These are phyloP conservation scores for Diplodus sargus DNA, from an alignment of 2,797 vertebrate species.

Conservation along the genomic window DNA sequence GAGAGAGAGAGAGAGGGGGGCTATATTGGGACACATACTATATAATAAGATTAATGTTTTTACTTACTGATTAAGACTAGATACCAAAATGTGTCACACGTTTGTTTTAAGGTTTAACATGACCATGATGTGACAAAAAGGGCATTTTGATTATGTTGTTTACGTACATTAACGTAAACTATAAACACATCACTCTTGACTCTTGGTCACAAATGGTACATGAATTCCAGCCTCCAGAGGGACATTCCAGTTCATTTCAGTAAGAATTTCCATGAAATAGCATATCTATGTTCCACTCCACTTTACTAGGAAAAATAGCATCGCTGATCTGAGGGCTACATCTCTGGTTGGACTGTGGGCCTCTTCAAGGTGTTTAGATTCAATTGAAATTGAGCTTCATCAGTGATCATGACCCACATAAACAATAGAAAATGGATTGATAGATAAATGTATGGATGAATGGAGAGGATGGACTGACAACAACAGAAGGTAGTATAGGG, in stretches of 20 bases:
- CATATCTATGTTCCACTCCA: neutral
- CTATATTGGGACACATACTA: no score
- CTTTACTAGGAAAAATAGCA: neutral
- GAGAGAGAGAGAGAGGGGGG: no score
- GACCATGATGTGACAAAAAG: no score
- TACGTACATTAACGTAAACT: no score
- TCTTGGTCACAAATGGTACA: neutral
- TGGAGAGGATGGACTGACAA: neutral
- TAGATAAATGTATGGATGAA: conserved; percentile 15
- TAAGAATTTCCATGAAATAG: neutral
- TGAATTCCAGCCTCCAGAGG: neutral
- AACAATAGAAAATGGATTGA: conserved; percentile 5
- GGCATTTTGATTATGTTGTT: no score
- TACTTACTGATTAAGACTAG: no score
- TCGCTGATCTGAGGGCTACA: neutral
- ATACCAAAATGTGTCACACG: no score
- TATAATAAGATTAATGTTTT: no score
- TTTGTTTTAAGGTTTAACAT: no score
- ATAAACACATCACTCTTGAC: no score
- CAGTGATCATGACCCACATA: neutral
- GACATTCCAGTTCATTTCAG: no score
- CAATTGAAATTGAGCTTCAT: neutral
- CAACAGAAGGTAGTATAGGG: neutral
- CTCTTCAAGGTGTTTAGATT: neutral
- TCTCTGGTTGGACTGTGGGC: neutral